Conservation (phyloP, 2,888 invertebrate species). For the Drosophila algonquin region DNA sequence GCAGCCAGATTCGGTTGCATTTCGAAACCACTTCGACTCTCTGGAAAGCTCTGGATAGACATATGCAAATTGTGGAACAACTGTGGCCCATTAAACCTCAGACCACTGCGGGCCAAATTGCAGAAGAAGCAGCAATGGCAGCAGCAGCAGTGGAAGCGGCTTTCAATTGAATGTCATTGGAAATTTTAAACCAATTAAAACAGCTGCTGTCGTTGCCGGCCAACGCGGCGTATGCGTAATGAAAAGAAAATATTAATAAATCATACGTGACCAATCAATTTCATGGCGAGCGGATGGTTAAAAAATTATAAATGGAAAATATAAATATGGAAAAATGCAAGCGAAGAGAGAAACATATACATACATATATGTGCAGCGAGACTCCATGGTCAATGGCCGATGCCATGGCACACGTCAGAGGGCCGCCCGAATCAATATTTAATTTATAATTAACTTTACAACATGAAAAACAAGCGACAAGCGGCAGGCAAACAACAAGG, state of each 20-base stretch:
- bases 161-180: conserved; percentile 52
- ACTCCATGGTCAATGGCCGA: neutral
- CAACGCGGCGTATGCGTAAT: conserved; percentile 73
- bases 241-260: conserved; percentile 78
- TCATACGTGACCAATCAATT: conserved; percentile 78
- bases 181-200: conserved; percentile 77
- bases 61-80: conserved; percentile 54
- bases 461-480: conserved; percentile 65
- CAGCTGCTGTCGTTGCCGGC: conserved; percentile 56
- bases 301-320: conserved; percentile 15
- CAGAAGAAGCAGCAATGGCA: conserved; percentile 6
- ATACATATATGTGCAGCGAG: neutral
- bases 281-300: conserved; percentile 48
- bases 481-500: conserved; percentile 39
- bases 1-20: too few relatives aligned
- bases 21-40: neutral
- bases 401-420: conserved; percentile 47
- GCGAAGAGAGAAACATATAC: conserved; percentile 6
- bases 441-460: conserved; percentile 84
- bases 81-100: conserved; percentile 68
- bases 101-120: conserved; percentile 67
- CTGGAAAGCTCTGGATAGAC: conserved; percentile 5
- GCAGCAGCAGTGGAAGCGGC: neutral
- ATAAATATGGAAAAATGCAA: conserved; percentile 10
- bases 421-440: conserved; percentile 82